phyloP scores from a whole-genome alignment of 2,888 invertebrate species.

The Pyrocoelia pectoralis region DNA sequence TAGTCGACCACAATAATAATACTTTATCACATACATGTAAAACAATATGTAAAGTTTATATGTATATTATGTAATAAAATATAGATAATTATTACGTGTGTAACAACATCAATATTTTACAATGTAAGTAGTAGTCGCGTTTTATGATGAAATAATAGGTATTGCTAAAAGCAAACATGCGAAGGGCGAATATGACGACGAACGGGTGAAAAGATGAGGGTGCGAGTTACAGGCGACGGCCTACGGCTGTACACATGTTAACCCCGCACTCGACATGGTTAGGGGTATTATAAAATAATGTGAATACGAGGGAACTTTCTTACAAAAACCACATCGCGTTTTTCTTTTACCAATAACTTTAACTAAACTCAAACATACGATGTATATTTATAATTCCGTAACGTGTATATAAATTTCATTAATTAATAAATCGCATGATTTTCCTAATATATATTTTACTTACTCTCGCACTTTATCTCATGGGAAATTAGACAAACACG shows the following conservation, averaged over 20 bases:
- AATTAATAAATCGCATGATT: constrained; percentile 16
- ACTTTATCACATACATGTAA: background rate
- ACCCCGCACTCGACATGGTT: constrained; percentile 7
- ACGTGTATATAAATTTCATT: constrained; percentile 5
- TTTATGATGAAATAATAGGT: constrained; percentile 23
- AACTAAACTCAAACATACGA: background rate
- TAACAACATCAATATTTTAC: constrained; percentile 18
- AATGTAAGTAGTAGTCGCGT: constrained; percentile 18
- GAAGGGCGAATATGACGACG: constrained; percentile 18
- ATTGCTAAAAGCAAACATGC: constrained; percentile 21
- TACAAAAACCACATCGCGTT: background rate
- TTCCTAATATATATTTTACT: constrained; percentile 4
- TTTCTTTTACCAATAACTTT: background rate
- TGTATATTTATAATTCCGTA: background rate
- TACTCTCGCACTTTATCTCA: constrained; percentile 1
- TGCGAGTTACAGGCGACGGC: constrained; percentile 13
- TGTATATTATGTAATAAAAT: constrained; percentile 11
- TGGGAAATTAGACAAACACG: constrained; percentile 17
- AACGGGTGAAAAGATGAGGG: constrained; percentile 10
- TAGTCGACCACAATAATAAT: background rate
- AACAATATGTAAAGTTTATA: background rate
- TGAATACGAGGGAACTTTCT: background rate
- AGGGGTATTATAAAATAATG: background rate
- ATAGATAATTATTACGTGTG: constrained; percentile 19
- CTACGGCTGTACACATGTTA: constrained; percentile 19